phyloP scores from a whole-genome alignment of 2,888 invertebrate species.

The Trachelus stipa region DNA sequence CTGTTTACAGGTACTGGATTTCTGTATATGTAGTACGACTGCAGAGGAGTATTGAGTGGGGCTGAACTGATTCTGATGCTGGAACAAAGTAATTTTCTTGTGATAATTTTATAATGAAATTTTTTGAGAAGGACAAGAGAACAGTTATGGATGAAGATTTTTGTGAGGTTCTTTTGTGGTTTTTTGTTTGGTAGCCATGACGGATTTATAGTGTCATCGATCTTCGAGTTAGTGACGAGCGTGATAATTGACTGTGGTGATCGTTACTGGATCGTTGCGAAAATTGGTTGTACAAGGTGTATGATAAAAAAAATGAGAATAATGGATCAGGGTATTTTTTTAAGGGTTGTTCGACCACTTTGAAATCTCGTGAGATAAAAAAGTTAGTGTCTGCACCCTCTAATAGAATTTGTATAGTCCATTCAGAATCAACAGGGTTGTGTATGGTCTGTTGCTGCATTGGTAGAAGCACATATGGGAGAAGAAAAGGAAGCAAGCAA shows the following conservation, averaged over 20 bases:
- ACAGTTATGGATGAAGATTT: neutral
- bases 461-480: slow-evolving; percentile 34
- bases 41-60: neutral
- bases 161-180: neutral
- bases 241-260: neutral
- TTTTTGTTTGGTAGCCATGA: neutral
- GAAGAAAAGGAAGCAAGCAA: slow-evolving; percentile 12
- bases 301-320: neutral
- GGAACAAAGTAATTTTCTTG: neutral
- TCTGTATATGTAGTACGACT: neutral
- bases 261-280: neutral
- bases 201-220: neutral
- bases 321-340: neutral
- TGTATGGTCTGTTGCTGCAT: slow-evolving; percentile 11
- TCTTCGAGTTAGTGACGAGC: neutral
- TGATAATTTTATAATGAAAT: neutral
- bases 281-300: neutral
- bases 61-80: neutral
- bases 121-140: neutral
- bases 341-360: neutral
- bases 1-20: neutral
- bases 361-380: neutral
- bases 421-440: neutral
- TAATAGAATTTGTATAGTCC: neutral
- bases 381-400: neutral